A percentile compares a stretch with the other conserved stretches of the same genome.
Conservation (phyloP, 2,113 vertebrate genomes). For the Pygoscelis antarcticus region DNA sequence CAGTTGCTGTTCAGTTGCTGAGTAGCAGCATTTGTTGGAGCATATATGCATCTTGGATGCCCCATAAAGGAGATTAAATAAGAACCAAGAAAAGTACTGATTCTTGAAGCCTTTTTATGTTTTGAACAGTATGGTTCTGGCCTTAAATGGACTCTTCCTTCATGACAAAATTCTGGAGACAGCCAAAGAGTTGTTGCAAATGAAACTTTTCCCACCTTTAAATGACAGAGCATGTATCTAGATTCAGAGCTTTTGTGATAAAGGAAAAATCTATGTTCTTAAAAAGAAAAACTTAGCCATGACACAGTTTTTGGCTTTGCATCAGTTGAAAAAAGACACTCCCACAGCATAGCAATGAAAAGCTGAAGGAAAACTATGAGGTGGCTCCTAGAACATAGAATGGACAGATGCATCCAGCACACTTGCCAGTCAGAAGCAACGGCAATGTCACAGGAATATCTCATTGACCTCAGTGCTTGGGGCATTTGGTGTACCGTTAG, state of each 20-base stretch:
- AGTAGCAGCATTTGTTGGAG: neutral
- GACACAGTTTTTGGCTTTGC: neutral
- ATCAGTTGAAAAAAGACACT: neutral
- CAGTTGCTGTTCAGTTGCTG: neutral
- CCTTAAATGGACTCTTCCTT: neutral
- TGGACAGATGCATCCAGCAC: neutral
- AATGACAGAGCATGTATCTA: neutral
- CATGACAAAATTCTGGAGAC: neutral
- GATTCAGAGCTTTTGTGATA: neutral
- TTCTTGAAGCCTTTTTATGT: neutral
- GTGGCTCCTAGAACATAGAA: neutral
- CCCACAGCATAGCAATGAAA: neutral
- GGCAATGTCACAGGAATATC: neutral
- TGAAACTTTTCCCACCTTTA: neutral
- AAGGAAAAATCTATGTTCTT: neutral
- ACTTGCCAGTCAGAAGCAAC: neutral
- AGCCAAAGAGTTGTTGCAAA: neutral
- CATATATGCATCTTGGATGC: neutral
- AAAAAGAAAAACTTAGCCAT: neutral
- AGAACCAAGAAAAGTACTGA: neutral
- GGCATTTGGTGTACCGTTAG: neutral
- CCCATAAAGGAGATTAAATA: neutral
- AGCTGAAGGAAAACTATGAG: neutral
- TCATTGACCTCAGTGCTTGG: neutral
- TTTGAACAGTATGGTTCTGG: neutral